phyloP scores from a whole-genome alignment of 2,888 invertebrate genomes.

The Chrysotoxum bicinctum region DNA sequence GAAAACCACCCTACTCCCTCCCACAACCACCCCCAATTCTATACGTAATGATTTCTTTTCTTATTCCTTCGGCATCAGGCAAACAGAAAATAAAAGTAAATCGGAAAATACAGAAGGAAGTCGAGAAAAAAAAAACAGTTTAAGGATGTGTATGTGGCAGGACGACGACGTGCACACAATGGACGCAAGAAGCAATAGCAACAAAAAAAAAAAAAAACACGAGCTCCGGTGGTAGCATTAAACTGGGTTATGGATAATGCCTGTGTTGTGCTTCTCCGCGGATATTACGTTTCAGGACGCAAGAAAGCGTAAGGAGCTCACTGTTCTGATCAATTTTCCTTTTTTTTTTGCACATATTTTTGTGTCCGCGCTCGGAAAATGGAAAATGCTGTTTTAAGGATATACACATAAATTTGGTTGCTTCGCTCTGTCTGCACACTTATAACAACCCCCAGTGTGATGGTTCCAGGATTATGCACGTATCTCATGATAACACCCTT shows the following conservation, averaged over 20 bases:
- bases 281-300: slow-evolving; percentile 61
- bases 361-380: slow-evolving; percentile 59
- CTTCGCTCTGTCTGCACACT: slow-evolving; percentile 60
- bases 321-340: slow-evolving; percentile 68
- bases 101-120: slow-evolving; percentile 53
- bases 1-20: background rate
- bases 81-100: slow-evolving; percentile 70
- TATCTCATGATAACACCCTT: slow-evolving; percentile 72
- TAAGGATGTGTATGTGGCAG: slow-evolving; percentile 68
- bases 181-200: slow-evolving; percentile 38
- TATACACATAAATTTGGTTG: slow-evolving; percentile 60
- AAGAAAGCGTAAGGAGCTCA: slow-evolving; percentile 57
- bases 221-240: slow-evolving; percentile 49
- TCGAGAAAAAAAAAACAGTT: slow-evolving; percentile 27
- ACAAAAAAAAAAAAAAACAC: background rate
- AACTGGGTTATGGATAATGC: slow-evolving; percentile 72
- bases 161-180: slow-evolving; percentile 66
- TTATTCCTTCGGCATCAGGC: slow-evolving; percentile 45
- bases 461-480: slow-evolving; percentile 70
- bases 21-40: slow-evolving; percentile 21
- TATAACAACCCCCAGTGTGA: slow-evolving; percentile 51
- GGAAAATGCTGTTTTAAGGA: slow-evolving; percentile 64
- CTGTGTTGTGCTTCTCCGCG: slow-evolving; percentile 42
- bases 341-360: slow-evolving; percentile 39
- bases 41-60: slow-evolving; percentile 43